Base-by-base conservation (phyloP, 2,113 vertebrate genomes). In the Cebidichthys violaceus region DNA sequence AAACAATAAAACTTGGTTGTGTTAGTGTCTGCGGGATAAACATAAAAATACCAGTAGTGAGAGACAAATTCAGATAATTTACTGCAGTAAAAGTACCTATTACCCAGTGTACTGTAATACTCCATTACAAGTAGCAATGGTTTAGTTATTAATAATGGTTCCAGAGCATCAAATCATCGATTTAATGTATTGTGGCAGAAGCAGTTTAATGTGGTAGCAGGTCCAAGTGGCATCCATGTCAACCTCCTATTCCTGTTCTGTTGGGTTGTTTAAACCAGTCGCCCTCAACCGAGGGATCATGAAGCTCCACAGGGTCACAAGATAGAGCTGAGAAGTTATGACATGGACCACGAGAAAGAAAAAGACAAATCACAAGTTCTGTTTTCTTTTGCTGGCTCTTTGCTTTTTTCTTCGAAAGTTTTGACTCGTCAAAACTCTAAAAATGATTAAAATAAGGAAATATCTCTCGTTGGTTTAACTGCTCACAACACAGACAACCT, bases 11-110 rank as follows among this genome's bases (percentile, higher is more conserved):
- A 41, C 17, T 79, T 2, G 24, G 4, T 20, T 45, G 6, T 22
- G 29, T 41, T 37, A 9, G 69, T 54, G 39, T 70, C 31, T 52
- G 20, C 0, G 1, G 2, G 13, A 41, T 29, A 50, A 29, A 78
- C 35, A 61, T 73, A 54, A 50, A 75, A 70, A 71, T 52, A 24
- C 9, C 62, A 52, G 29, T 47, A 14, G 13, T 75, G 1, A 47
- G 45, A 18, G 45, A 18, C 45, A 2, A 50, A 24, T 33, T 52
- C 4, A 54, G 22, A 43, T 35, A 1, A 69, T 68, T 54, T 17
- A 20, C 24, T 41, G 5, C 47, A 50, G 17, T 50, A 50, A 50
- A 50, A 8, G 47, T 20, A 47, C 45, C 45, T 47, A 50, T 20
- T 50, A 17, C 47, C 1, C 29, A 13, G 31, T 41, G 41, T 6